phyloP scores from a whole-genome alignment of 1,140 invertebrate genomes.

The Temnothorax curvispinosus region DNA sequence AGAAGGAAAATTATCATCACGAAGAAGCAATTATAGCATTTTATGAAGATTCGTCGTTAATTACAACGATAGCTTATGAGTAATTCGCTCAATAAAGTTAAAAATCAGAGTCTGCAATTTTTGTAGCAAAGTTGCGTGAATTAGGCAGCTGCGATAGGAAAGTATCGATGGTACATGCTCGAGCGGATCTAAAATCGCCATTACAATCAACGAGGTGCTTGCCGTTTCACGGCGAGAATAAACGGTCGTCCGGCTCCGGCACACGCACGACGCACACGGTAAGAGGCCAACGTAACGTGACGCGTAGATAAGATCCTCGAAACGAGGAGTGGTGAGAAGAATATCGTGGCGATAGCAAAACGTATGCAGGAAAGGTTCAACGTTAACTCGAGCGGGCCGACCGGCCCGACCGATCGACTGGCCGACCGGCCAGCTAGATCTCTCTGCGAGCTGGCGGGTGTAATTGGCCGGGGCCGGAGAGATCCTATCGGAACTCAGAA shows the following conservation, averaged over 20 bases:
- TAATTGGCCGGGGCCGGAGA: conserved; percentile 76
- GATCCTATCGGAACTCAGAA: conserved; percentile 76
- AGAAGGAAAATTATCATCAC: not conserved
- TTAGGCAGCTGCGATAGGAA: not conserved
- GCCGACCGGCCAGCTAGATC: conserved; percentile 52
- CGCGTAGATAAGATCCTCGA: conserved; percentile 78
- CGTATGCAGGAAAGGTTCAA: conserved; percentile 74
- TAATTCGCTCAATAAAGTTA: not conserved
- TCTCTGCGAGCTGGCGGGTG: conserved; percentile 68
- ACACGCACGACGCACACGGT: conserved; percentile 67
- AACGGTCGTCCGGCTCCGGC: conserved; percentile 65
- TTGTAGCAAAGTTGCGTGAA: not conserved
- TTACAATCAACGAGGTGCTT: conserved; percentile 71
- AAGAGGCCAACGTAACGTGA: conserved; percentile 71
- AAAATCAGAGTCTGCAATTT: not conserved
- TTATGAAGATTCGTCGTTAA: not conserved
- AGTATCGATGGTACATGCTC: not conserved
- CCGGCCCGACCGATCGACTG: not conserved
- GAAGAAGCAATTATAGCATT: not conserved
- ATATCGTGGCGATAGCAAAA: conserved; percentile 69
- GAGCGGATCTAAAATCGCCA: conserved; percentile 74
- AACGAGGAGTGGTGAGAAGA: conserved; percentile 40
- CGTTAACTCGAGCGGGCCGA: conserved; percentile 68
- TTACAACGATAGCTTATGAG: not conserved
- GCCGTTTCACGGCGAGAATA: conserved; percentile 70